Base-by-base conservation (phyloP, 2,888 invertebrate species). In the Drosophila meridionalis region DNA sequence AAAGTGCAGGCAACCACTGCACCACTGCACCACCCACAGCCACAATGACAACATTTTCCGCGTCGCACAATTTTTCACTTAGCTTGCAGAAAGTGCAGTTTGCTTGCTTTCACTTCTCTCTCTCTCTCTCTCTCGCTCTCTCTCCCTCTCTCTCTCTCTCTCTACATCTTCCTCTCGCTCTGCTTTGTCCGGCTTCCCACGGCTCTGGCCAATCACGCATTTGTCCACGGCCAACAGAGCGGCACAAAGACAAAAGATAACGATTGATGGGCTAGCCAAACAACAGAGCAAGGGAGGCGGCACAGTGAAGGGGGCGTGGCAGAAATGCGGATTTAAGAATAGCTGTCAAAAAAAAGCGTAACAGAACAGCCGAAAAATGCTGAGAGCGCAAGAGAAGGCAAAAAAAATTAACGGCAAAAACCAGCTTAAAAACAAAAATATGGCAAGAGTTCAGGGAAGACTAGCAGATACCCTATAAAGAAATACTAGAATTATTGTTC, bases 121-220 rank as follows among this genome's bases (percentile, higher is more conserved):
- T 43, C 45, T 47, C 1, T 0, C 47, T 5, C 12, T 0, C 47
- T 12, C 26, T 9, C 28, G 26, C 12, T 1, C 6, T 3, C 28
- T 28, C 7, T 14, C 28, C 0, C 28, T 3, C 14, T 6, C n/a
- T 42, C n/a, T 3, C 8, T n/a, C 8, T n/a, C n/a, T 47, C 66
- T 72, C 40, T 20, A 20, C 20, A 20, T 20, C 20, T 20, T 20
- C 20, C 20, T 52, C 40, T n/a, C 42, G 2, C 42, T n/a, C 58
- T 32, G 57, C 40, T 70, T 70, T 78, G 79, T 53, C 72, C 32
- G 47, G 42, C 70, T 83, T 70, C 69, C 60, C 70, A 64, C 73
- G 34, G 77, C 69, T 65, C 63, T 61, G 62, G 89, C 89, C 85
- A 89, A 85, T 85, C 85, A 85, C 89, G 87, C 84, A 71, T 88